phyloP scores from a whole-genome alignment of 2,113 vertebrate genomes.

The Pipa parva region DNA sequence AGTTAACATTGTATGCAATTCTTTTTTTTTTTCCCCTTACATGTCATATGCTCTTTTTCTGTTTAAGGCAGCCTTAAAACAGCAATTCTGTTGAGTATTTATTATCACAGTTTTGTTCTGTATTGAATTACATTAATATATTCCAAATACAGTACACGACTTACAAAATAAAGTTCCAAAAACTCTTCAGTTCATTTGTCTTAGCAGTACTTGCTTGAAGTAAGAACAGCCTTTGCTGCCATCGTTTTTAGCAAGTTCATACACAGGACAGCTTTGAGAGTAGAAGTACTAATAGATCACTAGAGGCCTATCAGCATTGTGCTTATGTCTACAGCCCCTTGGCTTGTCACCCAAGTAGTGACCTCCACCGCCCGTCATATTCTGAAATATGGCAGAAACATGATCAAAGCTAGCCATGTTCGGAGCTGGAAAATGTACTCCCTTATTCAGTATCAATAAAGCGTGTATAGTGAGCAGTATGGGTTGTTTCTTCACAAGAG shows the following conservation, averaged over 20 bases:
- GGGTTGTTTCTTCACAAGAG: constrained; percentile 13
- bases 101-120: too few relatives aligned
- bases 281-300: background rate
- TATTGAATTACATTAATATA: too few relatives aligned
- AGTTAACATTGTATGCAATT: too few relatives aligned
- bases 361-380: constrained; percentile 14
- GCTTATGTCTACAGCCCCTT: background rate
- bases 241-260: background rate
- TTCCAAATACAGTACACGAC: too few relatives aligned
- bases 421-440: constrained; percentile 7
- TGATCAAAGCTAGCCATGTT: constrained; percentile 13
- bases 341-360: constrained; percentile 1
- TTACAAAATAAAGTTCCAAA: too few relatives aligned
- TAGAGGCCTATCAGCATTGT: background rate
- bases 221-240: background rate
- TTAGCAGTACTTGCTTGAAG: background rate
- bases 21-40: too few relatives aligned
- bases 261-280: background rate
- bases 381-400: constrained; percentile 15
- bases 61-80: too few relatives aligned
- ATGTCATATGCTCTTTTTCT: too few relatives aligned
- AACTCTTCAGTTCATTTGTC: background rate
- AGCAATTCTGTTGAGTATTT: too few relatives aligned
- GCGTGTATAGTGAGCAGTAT: constrained; percentile 11
- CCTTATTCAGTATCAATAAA: constrained; percentile 20